A percentile compares a stretch with the other conserved stretches of the same genome.
Conservation (phyloP, 2,113 vertebrate species). For the Spea multiplicata region DNA sequence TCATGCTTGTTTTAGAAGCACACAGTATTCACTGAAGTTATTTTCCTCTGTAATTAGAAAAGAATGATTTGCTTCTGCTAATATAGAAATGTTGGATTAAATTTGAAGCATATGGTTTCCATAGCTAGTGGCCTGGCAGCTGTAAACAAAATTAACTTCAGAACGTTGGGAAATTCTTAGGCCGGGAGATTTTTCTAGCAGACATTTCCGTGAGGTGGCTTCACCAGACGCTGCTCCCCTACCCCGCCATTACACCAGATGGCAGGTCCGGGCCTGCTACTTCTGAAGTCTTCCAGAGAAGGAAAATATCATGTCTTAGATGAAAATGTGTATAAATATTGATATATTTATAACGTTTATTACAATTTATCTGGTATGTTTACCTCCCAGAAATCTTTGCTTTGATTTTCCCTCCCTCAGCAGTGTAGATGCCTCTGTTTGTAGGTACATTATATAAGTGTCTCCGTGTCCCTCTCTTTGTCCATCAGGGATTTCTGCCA, state of each 20-base stretch:
- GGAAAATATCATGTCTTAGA: background rate
- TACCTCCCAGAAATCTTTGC: conserved; percentile 43
- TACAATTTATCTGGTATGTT: conserved; percentile 15
- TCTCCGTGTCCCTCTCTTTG: conserved; percentile 40
- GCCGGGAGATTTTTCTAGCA: background rate
- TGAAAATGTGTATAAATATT: background rate
- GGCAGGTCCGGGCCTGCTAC: too few species aligned
- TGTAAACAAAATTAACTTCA: background rate
- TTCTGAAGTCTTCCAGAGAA: too few species aligned
- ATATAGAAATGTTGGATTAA: conserved; percentile 1
- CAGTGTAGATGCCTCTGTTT: conserved; percentile 40
- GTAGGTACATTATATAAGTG: conserved; percentile 42
- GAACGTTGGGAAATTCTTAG: too few species aligned
- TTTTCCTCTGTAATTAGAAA: conserved; percentile 52
- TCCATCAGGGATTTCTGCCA: conserved; percentile 35
- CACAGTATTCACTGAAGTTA: conserved; percentile 51
- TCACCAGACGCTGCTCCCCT: background rate
- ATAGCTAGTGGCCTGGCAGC: background rate
- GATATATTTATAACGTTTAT: background rate
- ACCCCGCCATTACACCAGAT: too few species aligned
- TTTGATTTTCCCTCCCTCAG: conserved; percentile 42
- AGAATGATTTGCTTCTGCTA: conserved; percentile 43
- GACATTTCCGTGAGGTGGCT: background rate
- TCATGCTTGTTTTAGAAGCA: conserved; percentile 55
- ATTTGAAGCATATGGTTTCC: conserved; percentile 22